Base-by-base conservation (phyloP, 2,888 invertebrate species). In the Sympetrum striolatum region DNA sequence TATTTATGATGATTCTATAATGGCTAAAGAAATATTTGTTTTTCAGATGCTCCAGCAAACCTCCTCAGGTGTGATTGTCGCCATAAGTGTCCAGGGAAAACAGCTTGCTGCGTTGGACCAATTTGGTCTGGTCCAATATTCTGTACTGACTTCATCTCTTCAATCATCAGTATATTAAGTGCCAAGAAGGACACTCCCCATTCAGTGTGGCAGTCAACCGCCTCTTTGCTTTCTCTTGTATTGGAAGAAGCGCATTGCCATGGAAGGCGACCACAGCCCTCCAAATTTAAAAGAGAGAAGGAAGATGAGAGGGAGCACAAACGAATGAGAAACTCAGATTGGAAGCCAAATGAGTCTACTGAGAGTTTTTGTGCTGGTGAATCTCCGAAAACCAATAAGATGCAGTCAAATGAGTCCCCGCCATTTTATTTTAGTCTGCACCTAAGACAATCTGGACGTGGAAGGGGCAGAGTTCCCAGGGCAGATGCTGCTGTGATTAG, bases 351-450 rank as follows among this genome's bases (percentile, higher is more conserved):
- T 37, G 60, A 86, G 10, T 35, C 22, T 0, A 64, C 10, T 10
- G 60, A 37, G 35, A 64, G 37, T 35, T 18, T 35, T 14, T 82
- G 15, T 22, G 18, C 64, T 10, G 86, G 64, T 8, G 37, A 64
- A 86, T 10, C 10, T 37, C n/a, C 4, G 37, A 22, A 37, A n/a
- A 12, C 22, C 15, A 58, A 22, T 3, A 60, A 12, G 39, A 5
- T 15, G 31, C 22, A 22, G 12, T 35, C 18, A 4, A 35, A 60
- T 37, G 22, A 37, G 22, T 91, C 92, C 4, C 93, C 93, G 22
- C 91, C 92, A 14, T 93, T 93, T 91, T 93, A 93, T 90, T 93
- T 92, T 90, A 93, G 93, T 90, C 91, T 93, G 4, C 93, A 92
- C 91, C 64, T 64, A 35, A 92, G 92, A 25, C 93, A 92, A 48